Evolutionary conservation across 2,797 vertebrate genomes (phyloP).

Genomic region (Platalea minor): DNA sequence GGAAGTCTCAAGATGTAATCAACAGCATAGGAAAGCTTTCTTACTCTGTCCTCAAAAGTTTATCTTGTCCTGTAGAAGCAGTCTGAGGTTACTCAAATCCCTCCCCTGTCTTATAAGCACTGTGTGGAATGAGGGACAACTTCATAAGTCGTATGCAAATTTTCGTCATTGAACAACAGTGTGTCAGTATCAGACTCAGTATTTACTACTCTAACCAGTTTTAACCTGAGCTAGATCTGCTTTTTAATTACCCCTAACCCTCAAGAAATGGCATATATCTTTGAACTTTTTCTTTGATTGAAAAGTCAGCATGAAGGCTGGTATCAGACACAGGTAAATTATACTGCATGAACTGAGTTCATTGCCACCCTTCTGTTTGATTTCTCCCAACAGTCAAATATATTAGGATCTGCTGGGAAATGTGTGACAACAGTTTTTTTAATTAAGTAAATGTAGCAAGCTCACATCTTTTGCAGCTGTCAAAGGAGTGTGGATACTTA

Average conservation of each 20-base stretch:
- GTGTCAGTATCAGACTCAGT: background rate
- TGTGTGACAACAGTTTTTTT: fast-evolving
- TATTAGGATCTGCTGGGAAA: background rate
- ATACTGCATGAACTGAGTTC: background rate
- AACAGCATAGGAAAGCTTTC: background rate
- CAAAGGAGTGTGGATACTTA: background rate
- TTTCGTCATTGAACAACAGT: background rate
- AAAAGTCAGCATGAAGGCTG: background rate
- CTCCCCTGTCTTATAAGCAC: background rate
- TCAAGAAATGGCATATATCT: background rate
- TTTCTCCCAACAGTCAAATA: background rate
- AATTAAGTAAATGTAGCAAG: background rate
- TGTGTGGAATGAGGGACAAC: background rate
- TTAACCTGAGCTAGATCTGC: background rate
- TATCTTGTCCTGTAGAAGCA: background rate
- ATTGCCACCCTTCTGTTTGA: background rate
- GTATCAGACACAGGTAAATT: background rate
- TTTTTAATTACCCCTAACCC: background rate
- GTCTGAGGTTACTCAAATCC: background rate
- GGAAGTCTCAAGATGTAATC: background rate
- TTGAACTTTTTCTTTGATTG: background rate
- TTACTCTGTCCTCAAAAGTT: background rate
- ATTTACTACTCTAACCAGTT: background rate
- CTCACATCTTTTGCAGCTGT: background rate
- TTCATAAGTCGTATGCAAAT: background rate